Evolutionary conservation across 2,797 vertebrate genomes (phyloP).

Genomic region (Garrulus glandarius): DNA sequence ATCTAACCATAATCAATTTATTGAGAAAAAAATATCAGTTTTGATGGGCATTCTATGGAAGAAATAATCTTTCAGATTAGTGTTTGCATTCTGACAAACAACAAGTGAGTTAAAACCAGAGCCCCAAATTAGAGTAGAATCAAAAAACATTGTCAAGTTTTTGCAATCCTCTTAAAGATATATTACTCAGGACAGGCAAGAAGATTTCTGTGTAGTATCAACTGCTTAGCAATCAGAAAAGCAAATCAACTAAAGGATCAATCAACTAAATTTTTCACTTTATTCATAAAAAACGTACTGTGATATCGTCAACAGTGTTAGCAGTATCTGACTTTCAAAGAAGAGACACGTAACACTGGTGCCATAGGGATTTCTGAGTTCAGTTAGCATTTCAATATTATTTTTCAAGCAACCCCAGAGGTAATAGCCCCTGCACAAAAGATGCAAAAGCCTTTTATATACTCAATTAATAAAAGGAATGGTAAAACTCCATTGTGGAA

Average conservation of each 20-base stretch:
- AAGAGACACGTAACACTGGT: background rate
- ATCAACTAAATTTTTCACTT: background rate
- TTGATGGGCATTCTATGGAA: background rate
- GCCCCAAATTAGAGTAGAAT: background rate
- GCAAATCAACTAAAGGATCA: background rate
- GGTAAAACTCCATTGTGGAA: background rate
- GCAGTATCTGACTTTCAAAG: background rate
- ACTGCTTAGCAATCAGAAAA: background rate
- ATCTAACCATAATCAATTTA: background rate
- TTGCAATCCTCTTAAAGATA: background rate
- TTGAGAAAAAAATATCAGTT: background rate
- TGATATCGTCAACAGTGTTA: background rate
- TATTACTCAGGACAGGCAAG: background rate
- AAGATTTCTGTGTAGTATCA: background rate
- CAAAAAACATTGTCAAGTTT: background rate
- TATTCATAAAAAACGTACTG: background rate
- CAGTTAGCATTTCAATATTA: background rate
- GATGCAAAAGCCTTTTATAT: background rate
- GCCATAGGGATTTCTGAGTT: background rate
- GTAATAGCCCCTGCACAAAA: background rate
- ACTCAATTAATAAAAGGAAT: background rate
- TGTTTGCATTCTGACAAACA: background rate
- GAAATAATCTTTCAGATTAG: background rate
- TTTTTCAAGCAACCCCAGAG: background rate
- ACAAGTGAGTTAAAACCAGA: background rate